Conservation (phyloP, 2,888 invertebrate genomes). For the Drosophila incognita region DNA sequence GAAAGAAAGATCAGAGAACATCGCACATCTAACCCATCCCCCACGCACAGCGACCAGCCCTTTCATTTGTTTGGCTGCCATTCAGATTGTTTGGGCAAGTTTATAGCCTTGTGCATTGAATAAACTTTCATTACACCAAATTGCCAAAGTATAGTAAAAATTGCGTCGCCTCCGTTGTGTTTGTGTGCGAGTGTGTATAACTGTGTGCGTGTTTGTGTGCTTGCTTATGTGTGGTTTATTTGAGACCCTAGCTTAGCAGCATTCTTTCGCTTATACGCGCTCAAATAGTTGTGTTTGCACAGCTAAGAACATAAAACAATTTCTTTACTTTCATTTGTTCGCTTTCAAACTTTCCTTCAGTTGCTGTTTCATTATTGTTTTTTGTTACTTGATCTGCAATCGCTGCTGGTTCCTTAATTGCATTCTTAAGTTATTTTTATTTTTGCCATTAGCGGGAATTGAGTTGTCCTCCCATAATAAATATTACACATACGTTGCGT, state of each 20-base stretch:
- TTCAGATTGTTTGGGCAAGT: slow-evolving; percentile 47
- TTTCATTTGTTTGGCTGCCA: slow-evolving; percentile 27
- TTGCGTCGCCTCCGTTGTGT: slow-evolving; percentile 20
- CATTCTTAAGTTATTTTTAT: slow-evolving; percentile 31
- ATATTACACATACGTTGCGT: slow-evolving; percentile 37
- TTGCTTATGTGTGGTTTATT: slow-evolving; percentile 17
- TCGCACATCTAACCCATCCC: neutral
- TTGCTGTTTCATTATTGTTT: slow-evolving; percentile 20
- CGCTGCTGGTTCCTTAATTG: slow-evolving; percentile 35
- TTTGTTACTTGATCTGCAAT: slow-evolving; percentile 19
- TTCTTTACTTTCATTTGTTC: slow-evolving; percentile 25
- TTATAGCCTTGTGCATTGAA: slow-evolving; percentile 63
- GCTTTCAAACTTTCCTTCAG: slow-evolving; percentile 4
- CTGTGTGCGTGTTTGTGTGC: neutral
- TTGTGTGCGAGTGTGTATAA: neutral
- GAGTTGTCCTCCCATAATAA: slow-evolving; percentile 20
- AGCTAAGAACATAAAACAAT: slow-evolving; percentile 12
- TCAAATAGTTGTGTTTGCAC: slow-evolving; percentile 41
- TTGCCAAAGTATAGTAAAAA: slow-evolving; percentile 44
- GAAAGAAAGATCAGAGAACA: slow-evolving; percentile 23
- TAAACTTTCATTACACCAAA: slow-evolving; percentile 56
- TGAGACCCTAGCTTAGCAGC: slow-evolving; percentile 17
- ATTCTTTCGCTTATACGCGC: slow-evolving; percentile 32
- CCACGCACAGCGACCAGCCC: neutral
- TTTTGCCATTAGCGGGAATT: slow-evolving; percentile 32